Evolutionary conservation across 2,113 vertebrate genomes (phyloP).

Genomic region (Colaptes auratus): DNA sequence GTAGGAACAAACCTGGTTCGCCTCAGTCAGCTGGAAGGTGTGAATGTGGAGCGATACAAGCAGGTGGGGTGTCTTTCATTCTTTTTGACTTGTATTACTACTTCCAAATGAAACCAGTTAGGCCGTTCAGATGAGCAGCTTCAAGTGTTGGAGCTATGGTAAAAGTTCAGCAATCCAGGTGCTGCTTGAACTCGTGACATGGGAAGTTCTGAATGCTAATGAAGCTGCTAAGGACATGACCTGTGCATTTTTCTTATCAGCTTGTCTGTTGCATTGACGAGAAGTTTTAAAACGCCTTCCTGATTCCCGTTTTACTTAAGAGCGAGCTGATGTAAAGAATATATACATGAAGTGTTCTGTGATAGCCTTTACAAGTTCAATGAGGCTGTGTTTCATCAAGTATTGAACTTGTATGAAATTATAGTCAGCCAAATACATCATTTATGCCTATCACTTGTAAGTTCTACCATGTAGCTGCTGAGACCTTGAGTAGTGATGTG

Average conservation of each 20-base stretch:
- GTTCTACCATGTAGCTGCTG: background rate
- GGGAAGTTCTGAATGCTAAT: background rate
- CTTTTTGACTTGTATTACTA: background rate
- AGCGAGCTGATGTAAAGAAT: background rate
- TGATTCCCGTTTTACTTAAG: background rate
- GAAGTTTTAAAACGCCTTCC: background rate
- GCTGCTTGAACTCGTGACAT: background rate
- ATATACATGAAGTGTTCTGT: background rate
- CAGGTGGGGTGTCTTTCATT: conserved; percentile 78
- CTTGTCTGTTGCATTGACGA: background rate
- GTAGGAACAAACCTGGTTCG: conserved; percentile 98
- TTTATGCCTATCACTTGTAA: background rate
- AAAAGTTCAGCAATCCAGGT: background rate
- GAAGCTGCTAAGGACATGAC: background rate
- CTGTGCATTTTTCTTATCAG: background rate
- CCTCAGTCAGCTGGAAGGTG: conserved; percentile 96
- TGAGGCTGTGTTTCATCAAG: background rate
- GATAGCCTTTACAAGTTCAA: background rate
- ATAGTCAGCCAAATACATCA: background rate
- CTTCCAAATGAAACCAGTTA: background rate
- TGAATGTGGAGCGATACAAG: conserved; percentile 97
- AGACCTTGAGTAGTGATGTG: background rate
- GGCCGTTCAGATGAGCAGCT: background rate
- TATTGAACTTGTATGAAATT: background rate
- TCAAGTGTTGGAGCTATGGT: background rate